Conservation (phyloP, 2,113 vertebrate genomes). For the Mirza zaza region DNA sequence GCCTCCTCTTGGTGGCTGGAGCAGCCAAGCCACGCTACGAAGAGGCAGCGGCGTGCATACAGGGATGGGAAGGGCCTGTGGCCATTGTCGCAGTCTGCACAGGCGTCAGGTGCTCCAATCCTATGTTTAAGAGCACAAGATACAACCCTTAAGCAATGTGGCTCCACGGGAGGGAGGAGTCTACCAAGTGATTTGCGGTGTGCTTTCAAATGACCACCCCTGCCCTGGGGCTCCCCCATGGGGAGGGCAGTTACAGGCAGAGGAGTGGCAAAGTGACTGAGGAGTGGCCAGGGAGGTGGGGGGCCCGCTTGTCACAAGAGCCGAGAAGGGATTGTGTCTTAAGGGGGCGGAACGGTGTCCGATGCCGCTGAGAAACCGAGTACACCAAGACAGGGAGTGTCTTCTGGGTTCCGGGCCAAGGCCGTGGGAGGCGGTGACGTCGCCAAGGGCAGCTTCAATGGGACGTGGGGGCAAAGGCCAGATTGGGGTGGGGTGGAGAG, state of each 20-base stretch:
- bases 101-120: neutral
- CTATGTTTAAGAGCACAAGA: neutral
- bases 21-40: neutral
- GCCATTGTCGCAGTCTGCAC: neutral
- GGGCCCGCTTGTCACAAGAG: neutral
- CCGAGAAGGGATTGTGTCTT: neutral
- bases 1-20: neutral
- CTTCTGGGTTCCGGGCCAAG: too few relatives aligned
- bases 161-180: neutral
- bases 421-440: neutral
- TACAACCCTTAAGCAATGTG: neutral
- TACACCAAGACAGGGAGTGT: neutral
- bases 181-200: neutral
- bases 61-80: neutral
- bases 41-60: rapidly evolving
- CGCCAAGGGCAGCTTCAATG: neutral
- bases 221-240: neutral
- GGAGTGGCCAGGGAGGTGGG: neutral
- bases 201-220: neutral
- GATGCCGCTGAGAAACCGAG: neutral
- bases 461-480: neutral
- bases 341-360: neutral
- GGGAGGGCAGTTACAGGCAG: too few relatives aligned
- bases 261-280: neutral
- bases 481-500: neutral